Evolutionary conservation across 2,888 invertebrate genomes (phyloP).

Genomic region (Euclidia mi): DNA sequence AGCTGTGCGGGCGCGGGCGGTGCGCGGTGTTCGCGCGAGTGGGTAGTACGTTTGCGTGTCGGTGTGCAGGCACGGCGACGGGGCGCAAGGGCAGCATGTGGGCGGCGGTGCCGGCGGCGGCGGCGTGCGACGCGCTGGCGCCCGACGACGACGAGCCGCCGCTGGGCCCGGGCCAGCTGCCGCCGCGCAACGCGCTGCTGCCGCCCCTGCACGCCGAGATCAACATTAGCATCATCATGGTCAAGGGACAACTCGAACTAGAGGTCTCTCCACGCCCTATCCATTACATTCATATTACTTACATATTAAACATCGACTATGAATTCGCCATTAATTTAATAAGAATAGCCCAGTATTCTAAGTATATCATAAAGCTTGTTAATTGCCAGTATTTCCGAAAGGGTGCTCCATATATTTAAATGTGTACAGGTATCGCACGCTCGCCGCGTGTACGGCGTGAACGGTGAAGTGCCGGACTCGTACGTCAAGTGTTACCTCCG

Average conservation of each 20-base stretch:
- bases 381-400: too few relatives aligned
- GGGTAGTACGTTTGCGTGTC: conserved; percentile 61
- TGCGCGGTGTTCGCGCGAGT: conserved; percentile 42
- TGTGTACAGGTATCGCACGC: conserved; percentile 79
- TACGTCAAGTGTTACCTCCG: conserved; percentile 98
- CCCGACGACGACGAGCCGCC: conserved; percentile 88
- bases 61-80: conserved; percentile 85
- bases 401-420: too few relatives aligned
- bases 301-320: too few relatives aligned
- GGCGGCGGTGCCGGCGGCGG: conserved; percentile 86
- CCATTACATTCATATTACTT: neutral
- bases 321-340: too few relatives aligned
- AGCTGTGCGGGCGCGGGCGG: conserved; percentile 16
- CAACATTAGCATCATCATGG: conserved; percentile 96
- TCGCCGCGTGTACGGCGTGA: conserved; percentile 89
- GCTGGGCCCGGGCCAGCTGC: conserved; percentile 95
- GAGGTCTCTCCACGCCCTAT: conserved; percentile 85
- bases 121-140: conserved; percentile 74
- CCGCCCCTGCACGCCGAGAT: conserved; percentile 94
- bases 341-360: too few relatives aligned
- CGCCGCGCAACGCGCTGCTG: conserved; percentile 93
- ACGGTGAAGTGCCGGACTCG: conserved; percentile 95
- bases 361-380: too few relatives aligned
- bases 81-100: conserved; percentile 90
- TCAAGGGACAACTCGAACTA: conserved; percentile 97